phyloP scores from a whole-genome alignment of 2,888 invertebrate species.

The Sphaeridia pumilis region DNA sequence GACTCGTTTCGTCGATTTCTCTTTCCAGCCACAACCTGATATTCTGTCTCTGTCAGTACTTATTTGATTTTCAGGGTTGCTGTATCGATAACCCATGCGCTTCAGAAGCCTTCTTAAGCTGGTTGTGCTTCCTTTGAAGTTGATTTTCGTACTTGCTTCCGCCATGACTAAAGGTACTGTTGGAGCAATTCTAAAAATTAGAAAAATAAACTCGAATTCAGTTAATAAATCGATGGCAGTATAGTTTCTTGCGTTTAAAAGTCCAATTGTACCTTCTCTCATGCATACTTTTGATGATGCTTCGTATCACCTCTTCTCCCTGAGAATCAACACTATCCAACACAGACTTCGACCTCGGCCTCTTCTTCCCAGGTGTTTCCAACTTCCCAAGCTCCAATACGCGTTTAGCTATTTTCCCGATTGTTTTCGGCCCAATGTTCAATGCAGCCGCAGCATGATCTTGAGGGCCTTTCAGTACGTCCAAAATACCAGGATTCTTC shows the following conservation, averaged over 20 bases:
- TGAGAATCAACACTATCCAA: conserved; percentile 26
- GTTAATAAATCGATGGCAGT: too few relatives aligned
- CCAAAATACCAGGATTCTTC: conserved; percentile 27
- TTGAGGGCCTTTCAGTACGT: conserved; percentile 28
- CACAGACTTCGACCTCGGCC: conserved; percentile 24
- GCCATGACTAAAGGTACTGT: conserved; percentile 27
- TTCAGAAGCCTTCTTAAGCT: conserved; percentile 31
- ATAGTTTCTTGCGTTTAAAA: neutral
- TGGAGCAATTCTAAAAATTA: conserved; percentile 21
- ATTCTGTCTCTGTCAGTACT: too few relatives aligned
- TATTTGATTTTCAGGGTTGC: conserved; percentile 9
- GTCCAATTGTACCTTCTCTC: conserved; percentile 23
- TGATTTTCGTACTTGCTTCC: conserved; percentile 25
- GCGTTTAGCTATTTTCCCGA: conserved; percentile 32
- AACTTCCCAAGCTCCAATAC: conserved; percentile 27
- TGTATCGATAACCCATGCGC: conserved; percentile 31
- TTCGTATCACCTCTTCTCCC: conserved; percentile 25
- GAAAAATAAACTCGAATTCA: neutral
- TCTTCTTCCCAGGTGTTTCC: conserved; percentile 25
- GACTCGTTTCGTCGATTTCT: conserved; percentile 8
- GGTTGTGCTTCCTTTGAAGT: conserved; percentile 30
- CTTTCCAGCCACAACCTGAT: conserved; percentile 13
- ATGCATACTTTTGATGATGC: conserved; percentile 27
- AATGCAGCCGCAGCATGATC: conserved; percentile 31
- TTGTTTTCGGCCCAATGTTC: conserved; percentile 30